These are phyloP conservation scores for Caenorhabditis uteleia DNA, from an alignment of 2,888 invertebrate species.

Conservation along the genomic window DNA sequence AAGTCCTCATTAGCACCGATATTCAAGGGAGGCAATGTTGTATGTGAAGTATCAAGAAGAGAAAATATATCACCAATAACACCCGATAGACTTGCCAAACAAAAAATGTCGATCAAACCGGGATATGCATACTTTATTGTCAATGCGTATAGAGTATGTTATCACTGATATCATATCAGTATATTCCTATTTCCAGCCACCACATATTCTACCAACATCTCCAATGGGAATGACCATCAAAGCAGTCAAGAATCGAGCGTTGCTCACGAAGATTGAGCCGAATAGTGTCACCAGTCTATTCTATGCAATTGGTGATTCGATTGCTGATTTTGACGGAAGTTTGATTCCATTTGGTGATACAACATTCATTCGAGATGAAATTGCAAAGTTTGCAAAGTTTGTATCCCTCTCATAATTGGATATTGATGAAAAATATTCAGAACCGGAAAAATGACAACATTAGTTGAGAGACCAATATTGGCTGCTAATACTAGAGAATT, in stretches of 20 bases:
- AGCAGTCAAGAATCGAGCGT: slow-evolving; percentile 10
- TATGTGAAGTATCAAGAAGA: background rate
- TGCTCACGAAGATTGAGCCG: slow-evolving; percentile 11
- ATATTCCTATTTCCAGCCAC: slow-evolving; percentile 6
- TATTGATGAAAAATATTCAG: background rate
- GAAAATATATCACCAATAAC: background rate
- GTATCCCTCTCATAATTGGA: background rate
- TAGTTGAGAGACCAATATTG: slow-evolving; percentile 19
- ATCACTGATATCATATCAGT: too few relatives aligned
- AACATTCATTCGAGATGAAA: slow-evolving; percentile 17
- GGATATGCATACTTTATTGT: slow-evolving; percentile 7
- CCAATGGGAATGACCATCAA: slow-evolving; percentile 11
- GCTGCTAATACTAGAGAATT: background rate
- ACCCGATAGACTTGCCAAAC: background rate
- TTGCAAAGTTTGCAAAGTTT: slow-evolving; percentile 6
- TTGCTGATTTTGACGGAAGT: slow-evolving; percentile 19
- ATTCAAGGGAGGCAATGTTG: background rate
- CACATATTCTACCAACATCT: background rate
- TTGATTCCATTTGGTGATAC: slow-evolving; percentile 13
- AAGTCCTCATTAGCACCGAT: background rate
- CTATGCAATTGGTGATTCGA: slow-evolving; percentile 20
- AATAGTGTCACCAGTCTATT: slow-evolving; percentile 6
- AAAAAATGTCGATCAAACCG: background rate
- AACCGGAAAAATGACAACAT: slow-evolving; percentile 1
- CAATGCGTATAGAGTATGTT: background rate